Conservation (phyloP, 2,797 vertebrate genomes). For the Phrynocephalus vlangalii region DNA sequence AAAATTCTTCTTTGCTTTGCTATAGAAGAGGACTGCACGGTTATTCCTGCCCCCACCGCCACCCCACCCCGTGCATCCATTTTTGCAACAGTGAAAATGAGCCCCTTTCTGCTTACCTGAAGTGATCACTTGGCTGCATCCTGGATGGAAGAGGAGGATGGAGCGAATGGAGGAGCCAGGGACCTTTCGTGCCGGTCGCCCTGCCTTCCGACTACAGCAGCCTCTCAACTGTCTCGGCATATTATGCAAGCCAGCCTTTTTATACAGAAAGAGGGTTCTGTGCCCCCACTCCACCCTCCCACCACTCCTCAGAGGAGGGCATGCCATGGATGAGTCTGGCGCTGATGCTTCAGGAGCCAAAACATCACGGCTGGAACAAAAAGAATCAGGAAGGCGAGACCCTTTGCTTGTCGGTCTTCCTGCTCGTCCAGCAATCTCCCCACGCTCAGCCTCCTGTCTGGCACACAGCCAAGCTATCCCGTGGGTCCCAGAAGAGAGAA, state of each 20-base stretch:
- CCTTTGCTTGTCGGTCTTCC: not conserved
- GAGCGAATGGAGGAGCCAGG: not conserved
- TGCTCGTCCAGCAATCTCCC: not conserved
- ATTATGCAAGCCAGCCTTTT: not conserved
- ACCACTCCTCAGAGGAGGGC: too few species aligned
- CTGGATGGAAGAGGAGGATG: not conserved
- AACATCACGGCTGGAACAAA: not conserved
- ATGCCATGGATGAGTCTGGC: too few species aligned
- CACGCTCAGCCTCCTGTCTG: not conserved
- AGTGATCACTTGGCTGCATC: not conserved
- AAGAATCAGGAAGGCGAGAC: not conserved
- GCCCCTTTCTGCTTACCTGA: slow-evolving; percentile 5
- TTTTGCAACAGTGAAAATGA: too few species aligned
- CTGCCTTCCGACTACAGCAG: too few species aligned
- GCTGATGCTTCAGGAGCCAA: too few species aligned
- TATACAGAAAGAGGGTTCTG: not conserved
- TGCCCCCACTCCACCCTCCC: not conserved
- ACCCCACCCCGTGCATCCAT: too few species aligned
- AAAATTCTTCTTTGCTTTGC: too few species aligned
- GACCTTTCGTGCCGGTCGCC: rapidly evolving
- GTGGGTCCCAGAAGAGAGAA: not conserved
- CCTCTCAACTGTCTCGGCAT: not conserved
- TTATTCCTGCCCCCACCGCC: too few species aligned
- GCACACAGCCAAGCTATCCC: not conserved
- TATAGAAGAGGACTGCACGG: too few species aligned